Conservation (phyloP, 2,113 vertebrate species). For the Tychaedon coryphoeus region DNA sequence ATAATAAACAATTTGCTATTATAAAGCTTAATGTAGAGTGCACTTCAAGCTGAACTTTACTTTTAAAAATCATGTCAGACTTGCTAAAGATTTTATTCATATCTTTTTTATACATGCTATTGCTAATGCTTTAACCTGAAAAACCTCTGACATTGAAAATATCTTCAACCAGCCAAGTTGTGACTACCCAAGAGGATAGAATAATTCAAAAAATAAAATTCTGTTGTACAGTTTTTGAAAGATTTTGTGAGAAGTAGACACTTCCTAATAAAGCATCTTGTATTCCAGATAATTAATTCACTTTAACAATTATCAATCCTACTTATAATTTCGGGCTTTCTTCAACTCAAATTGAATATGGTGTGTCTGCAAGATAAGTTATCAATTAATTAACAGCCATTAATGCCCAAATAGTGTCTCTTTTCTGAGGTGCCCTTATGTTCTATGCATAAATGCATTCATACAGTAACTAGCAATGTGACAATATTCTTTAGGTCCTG, state of each 20-base stretch:
- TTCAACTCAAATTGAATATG: neutral
- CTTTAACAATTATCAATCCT: neutral
- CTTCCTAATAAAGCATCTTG: neutral
- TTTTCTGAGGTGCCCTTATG: neutral
- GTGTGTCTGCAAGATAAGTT: neutral
- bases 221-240: neutral
- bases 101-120: neutral
- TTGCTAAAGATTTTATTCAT: neutral
- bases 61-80: neutral
- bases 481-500: neutral
- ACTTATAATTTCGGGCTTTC: neutral
- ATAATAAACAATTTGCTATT: neutral
- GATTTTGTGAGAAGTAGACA: neutral
- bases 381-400: neutral
- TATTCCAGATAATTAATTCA: neutral
- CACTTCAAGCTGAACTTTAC: neutral
- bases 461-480: neutral
- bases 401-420: neutral
- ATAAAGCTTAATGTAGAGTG: neutral
- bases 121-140: neutral
- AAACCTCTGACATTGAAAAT: neutral
- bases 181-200: neutral
- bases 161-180: neutral
- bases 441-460: neutral
- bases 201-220: neutral